Evolutionary conservation across 2,797 vertebrate genomes (phyloP).

Genomic region (Hirundo rustica): DNA sequence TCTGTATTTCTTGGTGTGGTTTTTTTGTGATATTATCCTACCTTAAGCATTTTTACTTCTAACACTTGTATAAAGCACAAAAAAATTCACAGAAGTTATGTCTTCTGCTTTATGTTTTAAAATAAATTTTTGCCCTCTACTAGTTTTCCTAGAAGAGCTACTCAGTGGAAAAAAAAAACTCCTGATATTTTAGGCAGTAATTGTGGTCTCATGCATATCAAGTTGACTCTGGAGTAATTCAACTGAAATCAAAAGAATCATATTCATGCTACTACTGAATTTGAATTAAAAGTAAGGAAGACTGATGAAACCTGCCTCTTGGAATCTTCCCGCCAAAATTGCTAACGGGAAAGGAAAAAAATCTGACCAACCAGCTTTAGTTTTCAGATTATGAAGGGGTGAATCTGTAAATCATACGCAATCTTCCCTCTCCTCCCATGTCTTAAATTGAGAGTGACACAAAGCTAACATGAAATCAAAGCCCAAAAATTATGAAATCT

Average conservation of each 20-base stretch:
- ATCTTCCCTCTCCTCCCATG: neutral
- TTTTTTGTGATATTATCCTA: neutral
- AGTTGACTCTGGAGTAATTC: neutral
- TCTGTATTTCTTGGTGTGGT: neutral
- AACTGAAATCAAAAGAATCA: constrained; percentile 7
- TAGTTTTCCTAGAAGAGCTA: neutral
- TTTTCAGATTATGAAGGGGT: neutral
- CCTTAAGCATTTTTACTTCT: neutral
- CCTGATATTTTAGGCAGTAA: neutral
- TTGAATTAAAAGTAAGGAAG: neutral
- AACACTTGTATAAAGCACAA: neutral
- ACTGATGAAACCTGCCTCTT: neutral
- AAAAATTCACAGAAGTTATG: neutral
- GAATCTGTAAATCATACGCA: neutral
- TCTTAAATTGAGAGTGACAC: neutral
- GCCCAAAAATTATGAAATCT: neutral
- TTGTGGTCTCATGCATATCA: neutral
- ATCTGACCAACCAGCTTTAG: neutral
- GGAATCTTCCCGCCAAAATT: neutral
- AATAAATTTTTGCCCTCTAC: neutral
- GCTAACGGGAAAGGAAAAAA: neutral
- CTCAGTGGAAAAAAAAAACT: neutral
- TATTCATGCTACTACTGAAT: neutral
- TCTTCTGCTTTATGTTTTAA: neutral
- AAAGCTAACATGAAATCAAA: neutral